Evolutionary conservation across 2,113 vertebrate genomes (phyloP), one percentile per base, ranked within the genome.

Genomic region (Petromus typicus): DNA sequence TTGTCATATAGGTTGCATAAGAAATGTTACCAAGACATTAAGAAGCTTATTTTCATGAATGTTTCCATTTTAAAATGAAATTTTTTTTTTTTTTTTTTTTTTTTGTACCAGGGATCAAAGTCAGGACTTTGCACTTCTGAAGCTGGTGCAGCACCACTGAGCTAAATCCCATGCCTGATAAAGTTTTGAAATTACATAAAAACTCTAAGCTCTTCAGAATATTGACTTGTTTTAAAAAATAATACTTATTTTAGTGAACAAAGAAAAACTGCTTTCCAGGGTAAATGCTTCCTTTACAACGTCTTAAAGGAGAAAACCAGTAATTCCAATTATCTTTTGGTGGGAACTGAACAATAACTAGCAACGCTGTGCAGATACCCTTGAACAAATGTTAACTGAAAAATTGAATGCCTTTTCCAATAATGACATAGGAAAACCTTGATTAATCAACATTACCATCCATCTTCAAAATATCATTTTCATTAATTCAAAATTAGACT

Each of bases 401-500:
- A 95, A 93, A 37, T 16, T 25, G 63, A 89, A 54, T 59, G 1
- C 30, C 63, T 86, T 94, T 84, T 78, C 25, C 16, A 86, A 89
- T 54, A 76, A 78, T 81, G 34, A 91, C 75, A 88, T 45, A 89
- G 22, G 32, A 71, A 96, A 76, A 80, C 16, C 27, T 20, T 56
- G 40, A 78, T 59, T 64, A 71, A 54, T 81, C 34, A 86, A 82
- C 89, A 78, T 69, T 86, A 48, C 27, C 75, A 0, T 82, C n/a
- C 25, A 27, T 79, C 13, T 32, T 89, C 18, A 86, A 69, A 81
- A 87, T 71, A 64, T 1, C 25, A 90, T 93, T 94, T 95, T 91
- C 7, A 83, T 90, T 84, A 73, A 91, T 54, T 56, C 27, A 94
- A 95, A 93, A 82, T 78, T 79, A 79, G 59, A 63, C 18, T 86